These are phyloP conservation scores for Desoria tigrina DNA, from an alignment of 2,888 invertebrate species.

Conservation along the genomic window DNA sequence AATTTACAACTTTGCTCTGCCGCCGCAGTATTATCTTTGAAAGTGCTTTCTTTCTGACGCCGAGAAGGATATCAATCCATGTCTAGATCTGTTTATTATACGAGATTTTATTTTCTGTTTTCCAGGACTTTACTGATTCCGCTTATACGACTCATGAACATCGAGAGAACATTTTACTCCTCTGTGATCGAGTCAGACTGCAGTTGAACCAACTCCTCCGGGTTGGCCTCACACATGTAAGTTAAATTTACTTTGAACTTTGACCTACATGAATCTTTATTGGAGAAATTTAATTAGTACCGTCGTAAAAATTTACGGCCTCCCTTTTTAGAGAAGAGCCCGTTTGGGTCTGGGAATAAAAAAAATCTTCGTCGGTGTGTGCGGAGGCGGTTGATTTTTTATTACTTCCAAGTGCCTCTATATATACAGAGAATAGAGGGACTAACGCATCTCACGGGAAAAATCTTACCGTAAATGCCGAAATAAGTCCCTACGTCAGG, in stretches of 20 bases:
- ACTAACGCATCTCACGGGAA: too few relatives aligned
- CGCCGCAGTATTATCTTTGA: too few relatives aligned
- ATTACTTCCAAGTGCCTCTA: too few relatives aligned
- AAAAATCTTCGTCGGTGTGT: too few relatives aligned
- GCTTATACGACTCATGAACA: slow-evolving; percentile 98
- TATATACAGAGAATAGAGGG: too few relatives aligned
- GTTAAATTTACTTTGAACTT: slow-evolving; percentile 1
- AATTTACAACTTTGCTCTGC: too few relatives aligned
- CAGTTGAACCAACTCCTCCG: slow-evolving; percentile 88
- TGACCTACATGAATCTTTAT: neutral
- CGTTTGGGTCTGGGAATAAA: neutral
- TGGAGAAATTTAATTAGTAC: slow-evolving; percentile 20
- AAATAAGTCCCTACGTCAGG: too few relatives aligned
- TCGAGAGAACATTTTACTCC: slow-evolving; percentile 87
- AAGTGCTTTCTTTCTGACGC: too few relatives aligned
- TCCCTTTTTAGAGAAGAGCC: neutral
- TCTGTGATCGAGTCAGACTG: slow-evolving; percentile 82
- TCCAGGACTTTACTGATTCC: slow-evolving; percentile 94
- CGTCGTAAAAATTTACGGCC: slow-evolving; percentile 22
- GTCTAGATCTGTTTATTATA: too few relatives aligned
- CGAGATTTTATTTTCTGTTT: slow-evolving; percentile 17
- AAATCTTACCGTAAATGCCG: too few relatives aligned
- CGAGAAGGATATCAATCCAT: too few relatives aligned
- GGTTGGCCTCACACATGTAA: slow-evolving; percentile 78
- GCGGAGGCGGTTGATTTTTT: too few relatives aligned